Conservation (phyloP, 2,797 vertebrate genomes). For the Coregonus suidteri region DNA sequence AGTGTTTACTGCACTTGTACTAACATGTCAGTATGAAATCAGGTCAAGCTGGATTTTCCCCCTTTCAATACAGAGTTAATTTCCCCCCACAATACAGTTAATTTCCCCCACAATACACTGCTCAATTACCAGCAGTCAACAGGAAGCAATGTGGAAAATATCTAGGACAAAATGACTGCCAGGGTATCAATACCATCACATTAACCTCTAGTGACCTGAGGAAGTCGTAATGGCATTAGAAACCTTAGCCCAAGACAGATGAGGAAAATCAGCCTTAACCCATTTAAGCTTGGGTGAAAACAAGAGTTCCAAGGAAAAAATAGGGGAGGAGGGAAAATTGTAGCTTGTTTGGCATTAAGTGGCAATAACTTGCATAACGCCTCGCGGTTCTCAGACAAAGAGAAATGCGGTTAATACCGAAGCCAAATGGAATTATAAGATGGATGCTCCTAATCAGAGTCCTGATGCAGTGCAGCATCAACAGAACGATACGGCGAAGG, state of each 20-base stretch:
- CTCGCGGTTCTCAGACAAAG: constrained; percentile 39
- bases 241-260: constrained; percentile 33
- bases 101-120: constrained; percentile 16
- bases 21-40: background rate
- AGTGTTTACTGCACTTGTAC: background rate
- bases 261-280: constrained; percentile 48
- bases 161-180: too few species aligned
- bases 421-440: constrained; percentile 68
- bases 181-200: constrained; percentile 44
- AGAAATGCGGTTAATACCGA: constrained; percentile 66
- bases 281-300: constrained; percentile 37
- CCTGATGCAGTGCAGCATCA: constrained; percentile 44
- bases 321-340: constrained; percentile 34
- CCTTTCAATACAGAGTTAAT: background rate
- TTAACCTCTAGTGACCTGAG: constrained; percentile 56
- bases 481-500: background rate
- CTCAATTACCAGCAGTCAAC: constrained; percentile 60
- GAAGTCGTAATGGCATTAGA: constrained; percentile 39
- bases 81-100: background rate
- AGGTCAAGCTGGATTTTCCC: background rate
- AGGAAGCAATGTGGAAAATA: constrained; percentile 39
- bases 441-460: constrained; percentile 65
- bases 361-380: constrained; percentile 53
- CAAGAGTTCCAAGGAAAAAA: constrained; percentile 24
- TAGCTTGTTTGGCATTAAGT: constrained; percentile 43